Conservation (phyloP, 2,113 vertebrate genomes). For the Solea senegalensis region DNA sequence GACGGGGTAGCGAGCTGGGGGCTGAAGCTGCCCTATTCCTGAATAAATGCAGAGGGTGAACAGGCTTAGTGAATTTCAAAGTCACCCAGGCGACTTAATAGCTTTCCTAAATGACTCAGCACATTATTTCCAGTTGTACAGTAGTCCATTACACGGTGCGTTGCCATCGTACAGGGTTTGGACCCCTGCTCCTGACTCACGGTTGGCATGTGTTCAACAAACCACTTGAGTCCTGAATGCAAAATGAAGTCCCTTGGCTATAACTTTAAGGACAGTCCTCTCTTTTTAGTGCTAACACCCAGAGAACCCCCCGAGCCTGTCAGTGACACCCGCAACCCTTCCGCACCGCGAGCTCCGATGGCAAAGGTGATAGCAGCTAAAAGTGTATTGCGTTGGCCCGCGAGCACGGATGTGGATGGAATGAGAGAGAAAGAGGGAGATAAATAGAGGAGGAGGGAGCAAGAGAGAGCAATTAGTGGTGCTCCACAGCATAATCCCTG, state of each 20-base stretch:
- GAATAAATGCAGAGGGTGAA: constrained; percentile 66
- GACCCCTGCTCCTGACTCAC: constrained; percentile 52
- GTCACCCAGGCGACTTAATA: constrained; percentile 77
- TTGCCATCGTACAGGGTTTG: constrained; percentile 55
- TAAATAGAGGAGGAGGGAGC: constrained; percentile 64
- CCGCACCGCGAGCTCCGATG: constrained; percentile 39
- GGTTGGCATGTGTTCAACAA: constrained; percentile 74
- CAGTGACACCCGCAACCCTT: constrained; percentile 39
- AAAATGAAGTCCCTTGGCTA: constrained; percentile 63
- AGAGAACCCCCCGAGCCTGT: constrained; percentile 26
- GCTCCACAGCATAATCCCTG: constrained; percentile 72
- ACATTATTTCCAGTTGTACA: constrained; percentile 76
- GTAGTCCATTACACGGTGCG: constrained; percentile 75
- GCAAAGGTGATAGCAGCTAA: constrained; percentile 55
- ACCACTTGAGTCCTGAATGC: constrained; percentile 73
- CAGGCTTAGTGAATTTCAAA: constrained; percentile 77
- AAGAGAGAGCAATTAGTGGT: constrained; percentile 71
- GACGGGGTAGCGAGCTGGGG: constrained; percentile 28
- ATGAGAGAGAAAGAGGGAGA: constrained; percentile 56
- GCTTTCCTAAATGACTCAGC: constrained; percentile 78
- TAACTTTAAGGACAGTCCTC: constrained; percentile 60
- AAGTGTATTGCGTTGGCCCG: constrained; percentile 44
- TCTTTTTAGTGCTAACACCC: constrained; percentile 49
- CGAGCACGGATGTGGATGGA: constrained; percentile 50
- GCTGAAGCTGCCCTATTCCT: constrained; percentile 58